These are phyloP conservation scores for Monomorium pharaonis DNA, from an alignment of 1,140 invertebrate genomes.

Conservation along the genomic window DNA sequence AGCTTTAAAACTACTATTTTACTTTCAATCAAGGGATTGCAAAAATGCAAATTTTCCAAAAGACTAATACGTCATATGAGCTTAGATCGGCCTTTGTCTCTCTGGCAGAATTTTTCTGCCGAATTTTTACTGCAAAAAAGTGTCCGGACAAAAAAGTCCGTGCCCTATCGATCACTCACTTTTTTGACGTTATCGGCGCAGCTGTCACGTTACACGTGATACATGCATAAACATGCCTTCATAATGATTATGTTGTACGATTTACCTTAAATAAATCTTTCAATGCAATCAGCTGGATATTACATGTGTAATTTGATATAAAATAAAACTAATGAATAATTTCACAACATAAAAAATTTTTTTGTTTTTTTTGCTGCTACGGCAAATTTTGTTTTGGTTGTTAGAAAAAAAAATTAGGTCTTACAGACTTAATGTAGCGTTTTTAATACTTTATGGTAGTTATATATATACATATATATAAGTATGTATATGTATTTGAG, in stretches of 20 bases:
- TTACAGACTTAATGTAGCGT: not conserved
- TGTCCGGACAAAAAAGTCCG: not conserved
- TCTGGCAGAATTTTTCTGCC: conserved; percentile 10
- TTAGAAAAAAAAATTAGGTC: not conserved
- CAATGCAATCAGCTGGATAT: not conserved
- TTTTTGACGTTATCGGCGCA: conserved; percentile 40
- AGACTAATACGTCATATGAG: conserved; percentile 15
- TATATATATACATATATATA: too few relatives aligned
- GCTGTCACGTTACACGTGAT: conserved; percentile 15
- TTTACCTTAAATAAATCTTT: conserved; percentile 19
- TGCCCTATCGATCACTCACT: conserved; percentile 47
- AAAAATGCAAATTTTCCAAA: conserved; percentile 32
- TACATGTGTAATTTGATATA: not conserved
- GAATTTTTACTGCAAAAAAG: conserved; percentile 40
- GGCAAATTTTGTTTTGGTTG: not conserved
- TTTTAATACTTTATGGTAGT: not conserved
- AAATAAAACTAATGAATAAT: not conserved
- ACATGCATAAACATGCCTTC: conserved; percentile 29
- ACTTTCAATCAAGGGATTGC: conserved; percentile 2
- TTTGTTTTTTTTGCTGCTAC: not conserved
- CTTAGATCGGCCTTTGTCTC: not conserved
- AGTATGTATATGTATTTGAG: too few relatives aligned
- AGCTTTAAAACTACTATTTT: conserved; percentile 25
- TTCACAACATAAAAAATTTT: not conserved
- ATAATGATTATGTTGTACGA: conserved; percentile 15